Percentiles rank a stretch among this genome's conserved stretches.
Evolutionary conservation across 23 tunicate species (phyloP).

Genomic region (Halocynthia aurantium): DNA sequence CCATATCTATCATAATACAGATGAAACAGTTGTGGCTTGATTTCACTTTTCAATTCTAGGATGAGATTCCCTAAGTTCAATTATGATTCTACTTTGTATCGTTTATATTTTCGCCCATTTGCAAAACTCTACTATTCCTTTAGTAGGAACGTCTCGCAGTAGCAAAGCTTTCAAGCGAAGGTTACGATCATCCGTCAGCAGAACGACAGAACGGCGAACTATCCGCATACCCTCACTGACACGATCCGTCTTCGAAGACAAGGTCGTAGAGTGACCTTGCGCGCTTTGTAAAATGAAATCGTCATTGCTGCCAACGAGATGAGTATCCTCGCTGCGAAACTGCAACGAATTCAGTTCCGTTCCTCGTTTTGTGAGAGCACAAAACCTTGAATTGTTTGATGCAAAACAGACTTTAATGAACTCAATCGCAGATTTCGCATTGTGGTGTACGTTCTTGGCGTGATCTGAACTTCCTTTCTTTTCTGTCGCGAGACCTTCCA

Average conservation of each 20-base stretch:
- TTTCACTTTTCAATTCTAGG: no score
- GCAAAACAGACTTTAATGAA: constrained; percentile 20
- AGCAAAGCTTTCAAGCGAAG: constrained; percentile 60
- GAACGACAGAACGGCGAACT: constrained; percentile 27
- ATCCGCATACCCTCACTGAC: background rate
- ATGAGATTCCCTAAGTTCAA: no score
- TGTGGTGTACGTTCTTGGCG: constrained; percentile 37
- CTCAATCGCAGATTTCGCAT: constrained; percentile 31
- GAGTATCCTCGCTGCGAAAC: constrained; percentile 20
- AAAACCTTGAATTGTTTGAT: background rate
- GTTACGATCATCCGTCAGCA: constrained; percentile 79
- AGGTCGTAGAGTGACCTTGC: constrained; percentile 32
- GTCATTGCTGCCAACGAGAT: constrained; percentile 46
- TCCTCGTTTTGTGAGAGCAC: constrained; percentile 13
- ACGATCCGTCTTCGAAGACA: background rate
- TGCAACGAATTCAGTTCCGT: constrained; percentile 18
- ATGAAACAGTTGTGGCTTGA: no score
- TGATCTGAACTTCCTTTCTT: constrained; percentile 45
- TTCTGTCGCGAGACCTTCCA: constrained; percentile 72
- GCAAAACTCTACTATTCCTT: constrained; percentile 50
- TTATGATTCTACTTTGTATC: no score
- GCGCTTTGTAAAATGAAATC: constrained; percentile 55
- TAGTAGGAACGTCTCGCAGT: constrained; percentile 45
- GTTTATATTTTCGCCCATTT: constrained; percentile 28
- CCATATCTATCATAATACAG: no score